phyloP scores from a whole-genome alignment of 2,113 vertebrate species.

The Cairina moschata region DNA sequence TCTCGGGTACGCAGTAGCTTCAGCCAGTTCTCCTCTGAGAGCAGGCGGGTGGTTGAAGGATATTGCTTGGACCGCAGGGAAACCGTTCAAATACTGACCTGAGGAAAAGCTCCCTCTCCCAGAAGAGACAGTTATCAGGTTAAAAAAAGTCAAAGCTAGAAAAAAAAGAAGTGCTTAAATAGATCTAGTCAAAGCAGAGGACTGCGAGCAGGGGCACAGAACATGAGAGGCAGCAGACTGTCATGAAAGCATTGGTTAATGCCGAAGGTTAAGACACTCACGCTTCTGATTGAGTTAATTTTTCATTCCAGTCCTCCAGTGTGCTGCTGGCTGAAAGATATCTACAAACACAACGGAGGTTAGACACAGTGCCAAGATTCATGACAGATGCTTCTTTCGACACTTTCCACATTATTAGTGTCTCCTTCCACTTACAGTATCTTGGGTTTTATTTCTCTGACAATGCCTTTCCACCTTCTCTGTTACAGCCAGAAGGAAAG shows the following conservation, averaged over 20 bases:
- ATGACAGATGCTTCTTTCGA: not conserved
- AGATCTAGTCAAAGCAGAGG: conserved; percentile 18
- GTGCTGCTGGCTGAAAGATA: conserved; percentile 89
- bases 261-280: conserved; percentile 79
- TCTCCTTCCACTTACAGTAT: not conserved
- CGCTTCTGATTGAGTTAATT: conserved; percentile 85
- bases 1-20: not conserved
- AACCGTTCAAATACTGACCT: not conserved
- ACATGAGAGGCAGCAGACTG: not conserved
- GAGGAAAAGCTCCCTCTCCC: not conserved
- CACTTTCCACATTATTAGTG: not conserved
- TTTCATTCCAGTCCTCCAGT: conserved; percentile 84
- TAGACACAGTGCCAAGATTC: conserved; percentile 38
- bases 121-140: not conserved
- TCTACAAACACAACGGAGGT: conserved; percentile 82
- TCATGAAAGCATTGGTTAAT: conserved; percentile 6
- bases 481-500: not conserved
- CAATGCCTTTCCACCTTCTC: not conserved
- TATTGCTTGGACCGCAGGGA: not conserved
- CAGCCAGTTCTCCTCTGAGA: not conserved
- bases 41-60: not conserved
- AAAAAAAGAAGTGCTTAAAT: not conserved
- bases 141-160: not conserved
- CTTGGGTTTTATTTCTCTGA: not conserved
- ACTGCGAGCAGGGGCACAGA: not conserved